Evolutionary conservation across 2,797 vertebrate genomes (phyloP), one percentile per base, ranked within the genome.

Genomic region (Mus minutoides): DNA sequence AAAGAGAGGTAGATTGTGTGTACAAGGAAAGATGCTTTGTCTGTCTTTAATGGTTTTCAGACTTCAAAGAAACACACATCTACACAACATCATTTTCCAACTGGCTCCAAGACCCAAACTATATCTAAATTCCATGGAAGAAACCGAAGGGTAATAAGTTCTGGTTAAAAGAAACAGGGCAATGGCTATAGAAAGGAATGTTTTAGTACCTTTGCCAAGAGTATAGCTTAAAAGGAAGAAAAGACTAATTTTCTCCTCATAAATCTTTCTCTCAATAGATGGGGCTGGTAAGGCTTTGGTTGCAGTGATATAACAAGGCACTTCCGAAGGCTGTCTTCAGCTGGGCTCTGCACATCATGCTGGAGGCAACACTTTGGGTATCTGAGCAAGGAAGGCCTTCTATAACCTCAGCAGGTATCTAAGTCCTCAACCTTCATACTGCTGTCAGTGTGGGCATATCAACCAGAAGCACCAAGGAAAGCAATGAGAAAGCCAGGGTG

Each of bases 241-340:
- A 93, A 52, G 24, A 56, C 6, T 88, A 3, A 52, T 94, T 96
- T 97, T 94, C 89, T 97, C 13, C 84, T 97, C 37, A 37, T 96
- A 43, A 95, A 90, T 96, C 60, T 90, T 34, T 86, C 62, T 87
- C 31, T 73, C 29, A 64, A 0, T 79, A 49, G 37, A 49, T 21
- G 19, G 31, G 92, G 62, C 75, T 54, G 29, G 78, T 97, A 73
- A 92, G 3, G 21, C 0, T 2, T 86, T 62, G 67, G 3, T 76
- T 80, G 67, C 37, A 86, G 29, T 21, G 86, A 26, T 24, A 16
- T 3, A 76, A 3, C 43, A 34, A 4, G 49, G 40, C 29, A 9
- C 17, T 31, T 40, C 94, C 31, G 60, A 83, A 46, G 24, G 71
- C 16, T 34, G 43, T 62, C 34, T 56, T 91, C 34, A 54, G 56